Evolutionary conservation across 2,113 vertebrate species (phyloP).

Genomic region (Rutilus rutilus): DNA sequence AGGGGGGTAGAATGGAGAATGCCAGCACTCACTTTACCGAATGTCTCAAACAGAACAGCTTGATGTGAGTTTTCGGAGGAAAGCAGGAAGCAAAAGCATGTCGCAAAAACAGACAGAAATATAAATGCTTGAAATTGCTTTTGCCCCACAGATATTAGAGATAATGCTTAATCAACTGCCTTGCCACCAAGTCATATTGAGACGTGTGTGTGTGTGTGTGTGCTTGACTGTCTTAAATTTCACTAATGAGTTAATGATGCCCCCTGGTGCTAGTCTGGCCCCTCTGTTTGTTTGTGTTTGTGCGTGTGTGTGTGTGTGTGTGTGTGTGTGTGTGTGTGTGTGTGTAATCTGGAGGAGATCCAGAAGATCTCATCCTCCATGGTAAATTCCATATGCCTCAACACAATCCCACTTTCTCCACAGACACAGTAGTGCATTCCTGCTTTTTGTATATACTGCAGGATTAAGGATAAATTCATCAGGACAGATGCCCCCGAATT

Average conservation of each 20-base stretch:
- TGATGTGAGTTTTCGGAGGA: neutral
- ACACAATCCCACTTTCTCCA: neutral
- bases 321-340: slow-evolving; percentile 64
- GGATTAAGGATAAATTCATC: neutral
- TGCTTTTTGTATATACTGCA: neutral
- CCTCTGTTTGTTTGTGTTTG: slow-evolving; percentile 69
- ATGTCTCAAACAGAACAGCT: slow-evolving; percentile 67
- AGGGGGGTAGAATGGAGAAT: slow-evolving; percentile 47
- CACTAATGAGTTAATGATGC: slow-evolving; percentile 78
- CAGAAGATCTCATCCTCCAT: neutral
- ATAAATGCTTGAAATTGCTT: neutral
- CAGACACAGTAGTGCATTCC: neutral
- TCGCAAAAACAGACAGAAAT: too few relatives aligned
- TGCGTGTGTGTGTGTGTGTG: slow-evolving; percentile 57
- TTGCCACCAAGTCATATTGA: neutral
- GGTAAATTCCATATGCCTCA: neutral
- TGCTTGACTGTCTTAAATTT: slow-evolving; percentile 70
- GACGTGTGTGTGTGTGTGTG: slow-evolving; percentile 13
- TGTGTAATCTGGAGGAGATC: slow-evolving; percentile 58
- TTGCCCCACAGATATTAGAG: neutral
- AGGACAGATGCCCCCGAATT: neutral
- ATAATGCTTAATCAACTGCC: neutral
- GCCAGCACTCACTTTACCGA: slow-evolving; percentile 75
- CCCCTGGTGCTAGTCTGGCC: slow-evolving; percentile 65
- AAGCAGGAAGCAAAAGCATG: neutral